These are phyloP conservation scores for Zaprionus kolodkinae DNA, from an alignment of 1,140 invertebrate genomes.

Conservation along the genomic window DNA sequence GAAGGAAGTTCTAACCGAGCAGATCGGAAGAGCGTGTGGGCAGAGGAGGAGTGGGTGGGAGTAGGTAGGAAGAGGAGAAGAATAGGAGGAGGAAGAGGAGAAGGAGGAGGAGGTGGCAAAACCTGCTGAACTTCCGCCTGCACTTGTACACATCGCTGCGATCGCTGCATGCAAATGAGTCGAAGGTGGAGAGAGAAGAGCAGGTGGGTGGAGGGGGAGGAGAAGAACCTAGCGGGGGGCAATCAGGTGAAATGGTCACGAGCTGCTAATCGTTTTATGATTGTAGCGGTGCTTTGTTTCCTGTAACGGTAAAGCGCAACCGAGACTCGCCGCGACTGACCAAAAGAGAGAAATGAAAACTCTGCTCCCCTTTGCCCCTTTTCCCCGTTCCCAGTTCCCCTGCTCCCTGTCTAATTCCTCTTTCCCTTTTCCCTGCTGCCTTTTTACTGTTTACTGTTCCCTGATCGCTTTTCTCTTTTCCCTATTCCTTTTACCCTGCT, in stretches of 20 bases:
- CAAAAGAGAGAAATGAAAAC: slow-evolving; percentile 22
- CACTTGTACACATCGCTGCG: slow-evolving; percentile 7
- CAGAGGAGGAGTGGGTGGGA: neutral
- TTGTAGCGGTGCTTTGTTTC: slow-evolving; percentile 81
- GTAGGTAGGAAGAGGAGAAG: neutral
- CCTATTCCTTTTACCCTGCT: too few relatives aligned
- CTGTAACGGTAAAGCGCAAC: slow-evolving; percentile 53
- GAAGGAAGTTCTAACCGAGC: slow-evolving; percentile 70
- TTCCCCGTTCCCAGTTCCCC: too few relatives aligned
- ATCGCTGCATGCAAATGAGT: slow-evolving; percentile 68
- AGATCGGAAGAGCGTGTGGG: slow-evolving; percentile 16
- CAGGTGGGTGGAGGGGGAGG: neutral
- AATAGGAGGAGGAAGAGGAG: neutral
- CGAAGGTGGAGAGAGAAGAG: neutral
- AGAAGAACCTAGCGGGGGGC: neutral
- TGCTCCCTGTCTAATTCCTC: too few relatives aligned
- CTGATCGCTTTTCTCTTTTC: too few relatives aligned
- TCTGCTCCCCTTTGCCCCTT: neutral
- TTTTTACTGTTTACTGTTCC: slow-evolving; percentile 27
- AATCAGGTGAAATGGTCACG: slow-evolving; percentile 81
- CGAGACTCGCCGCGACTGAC: slow-evolving; percentile 35
- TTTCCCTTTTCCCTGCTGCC: slow-evolving; percentile 21
- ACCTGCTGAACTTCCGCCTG: slow-evolving; percentile 61
- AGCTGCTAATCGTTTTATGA: slow-evolving; percentile 82
- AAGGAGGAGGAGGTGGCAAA: neutral